Evolutionary conservation across 2,113 vertebrate genomes (phyloP).

Genomic region (Falcunculus frontatus): DNA sequence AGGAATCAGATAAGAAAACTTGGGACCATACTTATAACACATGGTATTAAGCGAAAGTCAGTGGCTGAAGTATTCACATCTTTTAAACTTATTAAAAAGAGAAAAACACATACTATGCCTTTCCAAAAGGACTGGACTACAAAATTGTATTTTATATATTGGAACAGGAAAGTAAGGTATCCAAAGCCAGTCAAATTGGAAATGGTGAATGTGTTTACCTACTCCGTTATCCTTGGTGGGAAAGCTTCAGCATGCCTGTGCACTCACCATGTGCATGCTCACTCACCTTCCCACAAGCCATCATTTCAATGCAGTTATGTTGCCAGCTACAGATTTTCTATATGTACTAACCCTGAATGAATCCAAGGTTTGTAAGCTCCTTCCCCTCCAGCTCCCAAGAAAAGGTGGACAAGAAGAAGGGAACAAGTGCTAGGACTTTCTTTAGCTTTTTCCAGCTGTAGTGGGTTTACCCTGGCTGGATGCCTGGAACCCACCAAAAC

Average conservation of each 20-base stretch:
- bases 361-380: not conserved
- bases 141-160: not conserved
- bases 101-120: not conserved
- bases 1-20: not conserved
- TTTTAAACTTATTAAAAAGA: not conserved
- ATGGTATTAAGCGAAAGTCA: not conserved
- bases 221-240: not conserved
- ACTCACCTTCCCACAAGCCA: not conserved
- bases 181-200: not conserved
- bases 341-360: not conserved
- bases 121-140: not conserved
- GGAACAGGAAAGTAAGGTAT: not conserved
- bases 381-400: fast-evolving
- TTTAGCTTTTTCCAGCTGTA: not conserved
- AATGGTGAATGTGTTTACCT: not conserved
- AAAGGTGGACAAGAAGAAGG: not conserved
- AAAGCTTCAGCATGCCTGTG: not conserved
- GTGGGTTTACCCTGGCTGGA: not conserved
- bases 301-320: not conserved
- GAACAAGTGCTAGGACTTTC: not conserved
- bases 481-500: not conserved
- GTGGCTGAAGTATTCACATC: not conserved
- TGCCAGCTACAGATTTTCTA: not conserved
- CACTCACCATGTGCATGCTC: not conserved
- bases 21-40: not conserved